Conservation (phyloP, 2,113 vertebrate genomes). For the cat (Felis catus) region DNA sequence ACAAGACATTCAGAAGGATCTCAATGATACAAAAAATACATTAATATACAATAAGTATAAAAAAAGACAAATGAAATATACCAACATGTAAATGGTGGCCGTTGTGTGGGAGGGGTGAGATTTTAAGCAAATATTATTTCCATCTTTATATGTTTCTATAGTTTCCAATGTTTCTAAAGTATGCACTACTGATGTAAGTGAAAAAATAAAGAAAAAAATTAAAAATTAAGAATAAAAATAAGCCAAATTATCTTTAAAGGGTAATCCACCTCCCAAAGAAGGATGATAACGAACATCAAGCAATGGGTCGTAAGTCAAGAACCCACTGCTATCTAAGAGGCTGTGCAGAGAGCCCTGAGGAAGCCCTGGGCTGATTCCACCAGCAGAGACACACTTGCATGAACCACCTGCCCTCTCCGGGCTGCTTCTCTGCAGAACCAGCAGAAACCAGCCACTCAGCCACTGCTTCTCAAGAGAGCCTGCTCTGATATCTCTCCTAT, state of each 20-base stretch:
- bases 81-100: background rate
- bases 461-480: background rate
- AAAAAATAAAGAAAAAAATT: background rate
- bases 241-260: conserved; percentile 43
- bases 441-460: background rate
- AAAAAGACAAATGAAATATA: conserved; percentile 50
- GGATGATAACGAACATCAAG: background rate
- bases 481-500: background rate
- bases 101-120: background rate
- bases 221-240: background rate
- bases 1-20: conserved; percentile 4
- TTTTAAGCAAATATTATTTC: background rate
- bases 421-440: background rate
- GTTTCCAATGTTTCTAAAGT: conserved; percentile 48
- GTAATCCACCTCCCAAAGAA: conserved; percentile 23
- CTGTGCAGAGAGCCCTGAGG: rapidly evolving
- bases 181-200: background rate
- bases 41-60: background rate
- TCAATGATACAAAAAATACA: conserved; percentile 19
- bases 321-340: background rate
- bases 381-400: too few species aligned
- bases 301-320: background rate
- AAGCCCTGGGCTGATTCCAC: background rate
- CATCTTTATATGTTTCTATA: background rate
- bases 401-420: background rate